Percentiles rank a stretch among this genome's conserved stretches.
Evolutionary conservation across 1,140 invertebrate species (phyloP).

Genomic region (Phocides pigmalion): DNA sequence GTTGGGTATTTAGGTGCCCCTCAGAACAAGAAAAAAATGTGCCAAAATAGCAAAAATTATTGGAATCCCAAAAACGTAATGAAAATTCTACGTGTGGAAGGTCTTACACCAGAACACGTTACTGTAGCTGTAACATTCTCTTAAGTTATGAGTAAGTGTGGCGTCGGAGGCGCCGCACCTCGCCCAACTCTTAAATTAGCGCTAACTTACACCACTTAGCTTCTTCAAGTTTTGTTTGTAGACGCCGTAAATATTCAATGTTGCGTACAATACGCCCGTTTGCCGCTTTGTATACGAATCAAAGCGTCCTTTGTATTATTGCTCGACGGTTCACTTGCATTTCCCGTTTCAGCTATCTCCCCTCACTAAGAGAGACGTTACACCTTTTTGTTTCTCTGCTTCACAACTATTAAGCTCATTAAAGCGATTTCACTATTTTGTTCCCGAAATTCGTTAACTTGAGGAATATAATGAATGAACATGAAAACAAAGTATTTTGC

Average conservation of each 20-base stretch:
- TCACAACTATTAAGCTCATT: slow-evolving; percentile 28
- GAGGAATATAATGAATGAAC: not conserved
- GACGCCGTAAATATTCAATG: slow-evolving; percentile 73
- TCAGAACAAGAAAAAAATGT: too few relatives aligned
- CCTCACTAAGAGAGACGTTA: slow-evolving; percentile 12
- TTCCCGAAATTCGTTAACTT: not conserved
- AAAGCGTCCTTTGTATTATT: slow-evolving; percentile 51
- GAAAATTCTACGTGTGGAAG: not conserved
- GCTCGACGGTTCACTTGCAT: slow-evolving; percentile 47
- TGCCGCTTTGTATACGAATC: slow-evolving; percentile 53
- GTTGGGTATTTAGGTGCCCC: too few relatives aligned
- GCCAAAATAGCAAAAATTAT: too few relatives aligned
- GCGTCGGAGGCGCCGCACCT: slow-evolving; percentile 43
- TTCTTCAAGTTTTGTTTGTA: slow-evolving; percentile 77
- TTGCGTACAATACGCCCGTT: slow-evolving; percentile 59
- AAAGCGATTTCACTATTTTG: slow-evolving; percentile 14
- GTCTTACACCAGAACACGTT: slow-evolving; percentile 33
- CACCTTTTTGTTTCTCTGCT: slow-evolving; percentile 15
- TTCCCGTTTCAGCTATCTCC: slow-evolving; percentile 39
- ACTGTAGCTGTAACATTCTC: slow-evolving; percentile 46
- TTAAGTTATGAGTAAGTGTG: slow-evolving; percentile 66
- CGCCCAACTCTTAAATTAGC: slow-evolving; percentile 77
- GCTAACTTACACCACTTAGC: slow-evolving; percentile 74
- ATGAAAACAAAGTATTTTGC: not conserved
- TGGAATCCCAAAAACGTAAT: too few relatives aligned